Evolutionary conservation across 2,888 invertebrate genomes (phyloP).

Genomic region (Xanthia icteritia): DNA sequence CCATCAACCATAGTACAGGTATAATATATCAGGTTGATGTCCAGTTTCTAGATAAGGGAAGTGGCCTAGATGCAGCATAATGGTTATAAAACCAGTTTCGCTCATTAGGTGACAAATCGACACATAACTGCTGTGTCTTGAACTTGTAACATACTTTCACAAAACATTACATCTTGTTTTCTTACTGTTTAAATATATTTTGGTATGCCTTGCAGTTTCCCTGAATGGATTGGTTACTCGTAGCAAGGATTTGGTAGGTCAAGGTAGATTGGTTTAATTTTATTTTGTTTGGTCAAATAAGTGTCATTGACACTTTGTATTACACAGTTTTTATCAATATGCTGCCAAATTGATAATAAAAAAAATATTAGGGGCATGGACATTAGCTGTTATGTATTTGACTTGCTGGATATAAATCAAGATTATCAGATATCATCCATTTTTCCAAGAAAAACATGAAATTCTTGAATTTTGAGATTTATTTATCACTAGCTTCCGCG

Average conservation of each 20-base stretch:
- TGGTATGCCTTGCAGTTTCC: constrained; percentile 2
- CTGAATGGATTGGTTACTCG: constrained; percentile 21
- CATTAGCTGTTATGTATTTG: constrained; percentile 1
- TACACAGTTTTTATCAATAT: constrained; percentile 26
- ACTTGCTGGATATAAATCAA: constrained; percentile 18
- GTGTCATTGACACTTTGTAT: constrained; percentile 20
- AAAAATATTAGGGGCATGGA: constrained; percentile 7
- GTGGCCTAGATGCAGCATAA: constrained; percentile 66
- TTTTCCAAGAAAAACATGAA: not conserved
- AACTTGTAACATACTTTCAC: constrained; percentile 68
- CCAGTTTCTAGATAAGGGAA: constrained; percentile 66
- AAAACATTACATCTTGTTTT: constrained; percentile 54
- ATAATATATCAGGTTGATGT: constrained; percentile 50
- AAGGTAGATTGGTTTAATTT: constrained; percentile 55
- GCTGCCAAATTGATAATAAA: constrained; percentile 2
- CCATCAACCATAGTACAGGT: not conserved
- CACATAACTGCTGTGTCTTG: constrained; percentile 58
- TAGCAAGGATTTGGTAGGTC: constrained; percentile 46
- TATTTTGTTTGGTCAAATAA: constrained; percentile 11
- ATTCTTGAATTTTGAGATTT: not conserved
- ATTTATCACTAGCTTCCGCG: no score
- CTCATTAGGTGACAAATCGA: constrained; percentile 68
- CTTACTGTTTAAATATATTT: constrained; percentile 3
- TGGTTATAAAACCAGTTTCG: constrained; percentile 73
- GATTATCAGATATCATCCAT: not conserved